Evolutionary conservation across 2,888 invertebrate species (phyloP).

Genomic region (Oxyteleia sp.): DNA sequence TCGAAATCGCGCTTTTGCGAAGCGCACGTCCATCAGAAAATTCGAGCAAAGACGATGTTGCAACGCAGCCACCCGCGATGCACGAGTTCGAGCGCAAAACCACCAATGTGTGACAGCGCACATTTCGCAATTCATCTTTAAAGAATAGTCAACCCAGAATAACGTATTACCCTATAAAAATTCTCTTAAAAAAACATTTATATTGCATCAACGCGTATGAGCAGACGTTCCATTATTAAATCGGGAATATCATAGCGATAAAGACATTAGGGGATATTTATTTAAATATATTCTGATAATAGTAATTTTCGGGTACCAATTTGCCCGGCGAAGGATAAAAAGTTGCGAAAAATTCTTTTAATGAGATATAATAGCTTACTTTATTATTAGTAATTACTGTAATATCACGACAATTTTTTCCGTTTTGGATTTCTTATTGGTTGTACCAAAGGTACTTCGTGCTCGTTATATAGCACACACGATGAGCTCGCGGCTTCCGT

Average conservation of each 20-base stretch:
- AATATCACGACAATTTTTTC: constrained; percentile 42
- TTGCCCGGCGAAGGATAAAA: constrained; percentile 12
- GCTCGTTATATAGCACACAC: constrained; percentile 48
- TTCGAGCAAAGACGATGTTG: too few relatives aligned
- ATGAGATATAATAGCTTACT: constrained; percentile 38
- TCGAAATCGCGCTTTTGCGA: too few relatives aligned
- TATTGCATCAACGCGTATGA: too few relatives aligned
- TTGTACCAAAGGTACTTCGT: constrained; percentile 34
- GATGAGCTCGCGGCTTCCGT: constrained; percentile 61
- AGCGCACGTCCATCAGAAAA: too few relatives aligned
- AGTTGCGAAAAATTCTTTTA: constrained; percentile 36
- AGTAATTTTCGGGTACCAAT: constrained; percentile 31
- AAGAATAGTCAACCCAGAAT: too few relatives aligned
- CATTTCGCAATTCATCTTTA: too few relatives aligned
- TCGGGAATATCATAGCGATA: neutral
- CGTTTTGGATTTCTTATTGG: constrained; percentile 36
- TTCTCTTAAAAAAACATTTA: too few relatives aligned
- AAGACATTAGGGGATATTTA: constrained; percentile 24
- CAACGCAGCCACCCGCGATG: too few relatives aligned
- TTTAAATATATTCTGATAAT: constrained; percentile 28
- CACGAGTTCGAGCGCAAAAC: too few relatives aligned
- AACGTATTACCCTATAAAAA: too few relatives aligned
- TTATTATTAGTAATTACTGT: constrained; percentile 37
- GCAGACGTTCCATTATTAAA: constrained; percentile 8
- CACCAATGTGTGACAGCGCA: too few relatives aligned